These are phyloP conservation scores for Anthoscopus minutus DNA, from an alignment of 2,113 vertebrate genomes.

Conservation along the genomic window DNA sequence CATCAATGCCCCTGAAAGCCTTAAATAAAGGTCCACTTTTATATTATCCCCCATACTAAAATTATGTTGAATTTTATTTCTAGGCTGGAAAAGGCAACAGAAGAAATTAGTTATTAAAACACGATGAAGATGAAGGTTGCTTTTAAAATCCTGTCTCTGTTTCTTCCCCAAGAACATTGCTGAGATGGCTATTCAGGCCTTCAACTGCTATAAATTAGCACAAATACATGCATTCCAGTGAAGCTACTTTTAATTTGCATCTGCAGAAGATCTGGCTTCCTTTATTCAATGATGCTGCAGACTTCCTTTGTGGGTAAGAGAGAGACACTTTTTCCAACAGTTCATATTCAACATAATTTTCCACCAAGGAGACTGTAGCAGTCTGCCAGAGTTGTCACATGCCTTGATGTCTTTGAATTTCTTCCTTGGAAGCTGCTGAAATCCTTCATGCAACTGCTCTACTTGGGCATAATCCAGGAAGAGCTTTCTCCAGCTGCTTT, in stretches of 20 bases:
- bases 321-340: neutral
- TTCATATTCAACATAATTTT: constrained; percentile 52
- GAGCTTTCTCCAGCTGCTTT: constrained; percentile 64
- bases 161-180: neutral
- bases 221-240: neutral
- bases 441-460: constrained; percentile 61
- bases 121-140: neutral
- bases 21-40: neutral
- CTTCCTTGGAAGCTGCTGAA: constrained; percentile 64
- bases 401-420: constrained; percentile 63
- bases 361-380: constrained; percentile 33
- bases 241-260: neutral
- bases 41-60: neutral
- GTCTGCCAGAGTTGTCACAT: constrained; percentile 60
- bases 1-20: neutral
- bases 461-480: constrained; percentile 58
- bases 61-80: neutral
- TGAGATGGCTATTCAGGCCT: neutral
- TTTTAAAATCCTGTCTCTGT: neutral
- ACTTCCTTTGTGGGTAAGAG: neutral
- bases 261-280: neutral
- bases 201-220: neutral
- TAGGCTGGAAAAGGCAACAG: neutral
- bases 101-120: neutral
- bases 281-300: neutral